Evolutionary conservation across 92 coral and sea anemone genomes (phyloP).

Genomic region (Bergia puertoricense): DNA sequence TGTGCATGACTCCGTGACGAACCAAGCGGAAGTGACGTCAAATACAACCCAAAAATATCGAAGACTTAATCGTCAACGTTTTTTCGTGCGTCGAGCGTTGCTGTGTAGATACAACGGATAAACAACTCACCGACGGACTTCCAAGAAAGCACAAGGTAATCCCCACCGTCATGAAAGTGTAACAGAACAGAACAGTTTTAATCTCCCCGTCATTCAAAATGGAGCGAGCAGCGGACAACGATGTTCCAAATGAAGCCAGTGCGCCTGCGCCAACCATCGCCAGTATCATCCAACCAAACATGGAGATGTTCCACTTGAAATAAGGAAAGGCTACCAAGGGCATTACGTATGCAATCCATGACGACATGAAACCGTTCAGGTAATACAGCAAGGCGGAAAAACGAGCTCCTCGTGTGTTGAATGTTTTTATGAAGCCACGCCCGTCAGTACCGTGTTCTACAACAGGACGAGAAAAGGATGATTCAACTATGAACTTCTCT

Average conservation of each 20-base stretch:
- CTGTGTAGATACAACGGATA: too few relatives aligned
- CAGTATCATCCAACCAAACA: slow-evolving; percentile 36
- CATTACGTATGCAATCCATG: slow-evolving; percentile 40
- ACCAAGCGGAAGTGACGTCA: too few relatives aligned
- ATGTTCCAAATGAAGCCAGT: slow-evolving; percentile 16
- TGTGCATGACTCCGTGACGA: too few relatives aligned
- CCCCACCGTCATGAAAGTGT: slow-evolving; percentile 28
- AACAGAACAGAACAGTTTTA: slow-evolving; percentile 21
- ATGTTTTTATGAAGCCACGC: not conserved
- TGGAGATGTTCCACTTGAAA: slow-evolving; percentile 24
- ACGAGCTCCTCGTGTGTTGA: slow-evolving; percentile 12
- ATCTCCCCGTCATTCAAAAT: slow-evolving; percentile 18
- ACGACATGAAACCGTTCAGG: slow-evolving; percentile 32
- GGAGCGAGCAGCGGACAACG: not conserved
- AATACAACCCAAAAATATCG: too few relatives aligned
- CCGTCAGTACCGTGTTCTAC: not conserved
- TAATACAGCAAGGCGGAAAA: slow-evolving; percentile 25
- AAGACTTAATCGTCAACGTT: too few relatives aligned
- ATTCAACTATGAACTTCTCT: not conserved
- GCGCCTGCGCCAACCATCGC: slow-evolving; percentile 31
- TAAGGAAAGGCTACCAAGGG: slow-evolving; percentile 33
- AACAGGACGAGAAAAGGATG: not conserved
- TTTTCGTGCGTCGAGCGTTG: too few relatives aligned
- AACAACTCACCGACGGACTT: slow-evolving; percentile 11
- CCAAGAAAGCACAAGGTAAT: slow-evolving; percentile 23